These are phyloP conservation scores for Nematolebias whitei DNA, from an alignment of 2,113 vertebrate genomes.

Conservation along the genomic window DNA sequence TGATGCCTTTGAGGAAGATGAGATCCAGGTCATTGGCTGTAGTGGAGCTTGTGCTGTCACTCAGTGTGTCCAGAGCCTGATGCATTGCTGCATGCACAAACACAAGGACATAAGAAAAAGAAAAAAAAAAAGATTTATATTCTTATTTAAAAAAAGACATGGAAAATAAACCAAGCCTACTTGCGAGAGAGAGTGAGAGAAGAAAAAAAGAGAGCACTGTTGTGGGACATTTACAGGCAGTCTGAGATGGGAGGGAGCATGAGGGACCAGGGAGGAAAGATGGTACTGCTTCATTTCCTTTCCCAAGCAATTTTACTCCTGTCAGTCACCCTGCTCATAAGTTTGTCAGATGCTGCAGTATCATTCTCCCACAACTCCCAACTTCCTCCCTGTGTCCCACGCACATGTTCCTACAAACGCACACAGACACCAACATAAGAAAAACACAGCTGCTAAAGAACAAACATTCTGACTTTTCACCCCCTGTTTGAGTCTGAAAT, in stretches of 20 bases:
- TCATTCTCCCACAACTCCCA: conserved; percentile 51
- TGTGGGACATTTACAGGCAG: conserved; percentile 3
- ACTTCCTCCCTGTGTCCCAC: conserved; percentile 34
- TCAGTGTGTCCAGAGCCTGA: conserved; percentile 90
- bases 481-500: neutral
- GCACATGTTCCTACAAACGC: conserved; percentile 2
- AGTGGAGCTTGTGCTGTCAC: conserved; percentile 88
- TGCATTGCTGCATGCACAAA: conserved; percentile 85
- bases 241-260: conserved; percentile 17
- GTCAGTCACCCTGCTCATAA: conserved; percentile 48
- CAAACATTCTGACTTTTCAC: conserved; percentile 8
- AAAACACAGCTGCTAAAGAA: conserved; percentile 19
- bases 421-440: conserved; percentile 14
- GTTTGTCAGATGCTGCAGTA: conserved; percentile 42
- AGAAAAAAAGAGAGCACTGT: conserved; percentile 1
- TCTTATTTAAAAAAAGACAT: no score
- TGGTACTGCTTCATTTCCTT: conserved; percentile 47
- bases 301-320: conserved; percentile 63
- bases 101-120: conserved; percentile 13
- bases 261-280: conserved; percentile 10
- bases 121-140: neutral
- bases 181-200: conserved; percentile 12
- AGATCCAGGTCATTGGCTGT: conserved; percentile 91
- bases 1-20: conserved; percentile 95
- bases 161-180: conserved; percentile 1